A percentile compares a stretch with the other conserved stretches of the same genome.
phyloP scores from a whole-genome alignment of 2,797 vertebrate species.

The Pseudochaenichthys georgianus region DNA sequence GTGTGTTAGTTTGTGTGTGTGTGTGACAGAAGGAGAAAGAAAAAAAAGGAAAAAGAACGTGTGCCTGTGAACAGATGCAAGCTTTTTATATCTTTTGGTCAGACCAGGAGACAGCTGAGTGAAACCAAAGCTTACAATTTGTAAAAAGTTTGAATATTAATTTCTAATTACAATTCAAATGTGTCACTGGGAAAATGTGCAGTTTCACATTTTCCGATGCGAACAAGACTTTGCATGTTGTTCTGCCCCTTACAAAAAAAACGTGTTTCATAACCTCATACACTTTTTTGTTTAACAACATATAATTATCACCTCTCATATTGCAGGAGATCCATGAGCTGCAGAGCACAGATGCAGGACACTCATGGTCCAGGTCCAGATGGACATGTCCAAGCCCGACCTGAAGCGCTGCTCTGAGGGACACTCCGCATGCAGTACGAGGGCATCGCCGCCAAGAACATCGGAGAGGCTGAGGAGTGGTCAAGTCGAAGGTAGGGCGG shows the following conservation, averaged over 20 bases:
- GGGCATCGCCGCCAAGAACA: slow-evolving; percentile 97
- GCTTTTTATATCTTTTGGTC: slow-evolving; percentile 71
- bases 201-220: neutral
- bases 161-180: neutral
- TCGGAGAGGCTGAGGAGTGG: slow-evolving; percentile 97
- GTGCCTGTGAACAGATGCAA: slow-evolving; percentile 74
- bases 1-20: slow-evolving; percentile 2
- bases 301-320: neutral
- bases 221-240: neutral
- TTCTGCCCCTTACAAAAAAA: neutral
- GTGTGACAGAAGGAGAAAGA: slow-evolving; percentile 20
- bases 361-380: slow-evolving; percentile 94
- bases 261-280: neutral
- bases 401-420: slow-evolving; percentile 94
- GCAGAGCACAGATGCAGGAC: slow-evolving; percentile 95
- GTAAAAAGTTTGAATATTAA: neutral
- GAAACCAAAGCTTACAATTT: slow-evolving; percentile 12
- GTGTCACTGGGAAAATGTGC: neutral
- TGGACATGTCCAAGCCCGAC: slow-evolving; percentile 98
- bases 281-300: neutral
- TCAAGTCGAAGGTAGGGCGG: slow-evolving; percentile 94
- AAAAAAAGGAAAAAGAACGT: slow-evolving; percentile 29
- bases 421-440: slow-evolving; percentile 97
- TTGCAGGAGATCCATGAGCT: slow-evolving; percentile 95
- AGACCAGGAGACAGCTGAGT: slow-evolving; percentile 67